Evolutionary conservation across 2,113 vertebrate species (phyloP), one percentile per base, ranked within the genome.

Genomic region (Ailurus styani): DNA sequence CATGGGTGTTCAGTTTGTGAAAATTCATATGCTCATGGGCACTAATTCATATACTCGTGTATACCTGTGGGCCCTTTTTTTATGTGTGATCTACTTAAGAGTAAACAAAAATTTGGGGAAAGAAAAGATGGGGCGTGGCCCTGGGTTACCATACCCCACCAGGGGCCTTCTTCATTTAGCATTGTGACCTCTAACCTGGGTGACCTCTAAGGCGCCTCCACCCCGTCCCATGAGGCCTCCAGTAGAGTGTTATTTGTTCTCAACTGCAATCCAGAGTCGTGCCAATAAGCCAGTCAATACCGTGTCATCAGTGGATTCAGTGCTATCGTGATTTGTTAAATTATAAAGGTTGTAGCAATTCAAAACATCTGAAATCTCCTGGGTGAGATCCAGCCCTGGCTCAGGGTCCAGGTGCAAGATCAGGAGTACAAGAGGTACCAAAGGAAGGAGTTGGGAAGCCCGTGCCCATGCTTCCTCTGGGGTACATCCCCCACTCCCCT

Each of bases 301-400:
- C 34, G 3, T 3, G 7, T 27, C 10, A 8, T 21, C 68, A 45
- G n/a, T 17, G 31, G 73, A 2, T 9, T 83, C 12, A 31, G 23
- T 7, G 17, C 55, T 13, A 0, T 5, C 20, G 11, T 10, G 3
- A 27, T 20, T 21, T 54, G 6, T 66, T 15, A 20, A 34, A n/a
- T n/a, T 47, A 15, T 27, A 31, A 40, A 66, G 7, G 60, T 57
- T 91, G 73, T 60, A 42, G 55, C 42, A 52, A 10, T 55, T 73
- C 68, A 15, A 45, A 62, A 93, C 68, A 70, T 5, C 31, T 31
- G 27, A 84, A 57, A 17, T 37, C 42, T 62, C 8, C 95, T n/a
- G 37, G 47, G 1, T 3, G 85, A 54, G 21, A 37, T 27, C 17
- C 54, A 55, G 4, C 10, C 85, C 64, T 40, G 27, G 31, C n/a